Evolutionary conservation across 1,140 invertebrate species (phyloP).

Genomic region (Listronotus bonariensis): DNA sequence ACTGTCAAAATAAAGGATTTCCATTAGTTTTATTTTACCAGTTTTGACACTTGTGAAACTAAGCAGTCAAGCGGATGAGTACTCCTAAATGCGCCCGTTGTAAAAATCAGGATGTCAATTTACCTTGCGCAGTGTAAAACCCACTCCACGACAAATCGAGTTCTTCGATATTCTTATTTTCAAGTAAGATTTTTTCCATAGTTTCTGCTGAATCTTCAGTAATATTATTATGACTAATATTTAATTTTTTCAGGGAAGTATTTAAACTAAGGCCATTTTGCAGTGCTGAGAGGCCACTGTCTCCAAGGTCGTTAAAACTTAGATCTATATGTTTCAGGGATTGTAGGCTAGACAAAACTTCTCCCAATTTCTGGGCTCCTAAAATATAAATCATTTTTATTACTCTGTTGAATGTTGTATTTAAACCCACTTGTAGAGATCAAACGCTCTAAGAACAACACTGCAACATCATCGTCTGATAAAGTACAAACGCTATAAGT

Average conservation of each 20-base stretch:
- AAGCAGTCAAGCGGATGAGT: too few relatives aligned
- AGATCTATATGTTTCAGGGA: conserved; percentile 53
- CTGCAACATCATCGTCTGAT: too few relatives aligned
- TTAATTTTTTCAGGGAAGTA: conserved; percentile 51
- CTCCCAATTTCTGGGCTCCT: conserved; percentile 51
- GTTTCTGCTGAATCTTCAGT: conserved; percentile 49
- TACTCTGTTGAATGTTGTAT: too few relatives aligned
- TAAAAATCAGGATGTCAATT: too few relatives aligned
- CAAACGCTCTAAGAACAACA: too few relatives aligned
- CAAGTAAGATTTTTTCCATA: conserved; percentile 55
- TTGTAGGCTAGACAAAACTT: conserved; percentile 48
- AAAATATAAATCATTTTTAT: neutral
- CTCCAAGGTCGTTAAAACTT: conserved; percentile 55
- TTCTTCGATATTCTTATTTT: conserved; percentile 55
- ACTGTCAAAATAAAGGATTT: too few relatives aligned
- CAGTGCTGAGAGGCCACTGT: conserved; percentile 53
- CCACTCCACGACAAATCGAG: conserved; percentile 59
- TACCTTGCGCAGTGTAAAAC: conserved; percentile 48
- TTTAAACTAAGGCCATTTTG: conserved; percentile 51
- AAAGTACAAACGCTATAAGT: too few relatives aligned
- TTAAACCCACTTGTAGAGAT: too few relatives aligned
- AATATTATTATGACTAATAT: conserved; percentile 57
- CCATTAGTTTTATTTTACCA: too few relatives aligned
- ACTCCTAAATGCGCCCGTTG: too few relatives aligned
- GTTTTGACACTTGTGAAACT: too few relatives aligned